These are phyloP conservation scores for Apogon hyalosoma DNA, from an alignment of 2,797 vertebrate species.

Conservation along the genomic window DNA sequence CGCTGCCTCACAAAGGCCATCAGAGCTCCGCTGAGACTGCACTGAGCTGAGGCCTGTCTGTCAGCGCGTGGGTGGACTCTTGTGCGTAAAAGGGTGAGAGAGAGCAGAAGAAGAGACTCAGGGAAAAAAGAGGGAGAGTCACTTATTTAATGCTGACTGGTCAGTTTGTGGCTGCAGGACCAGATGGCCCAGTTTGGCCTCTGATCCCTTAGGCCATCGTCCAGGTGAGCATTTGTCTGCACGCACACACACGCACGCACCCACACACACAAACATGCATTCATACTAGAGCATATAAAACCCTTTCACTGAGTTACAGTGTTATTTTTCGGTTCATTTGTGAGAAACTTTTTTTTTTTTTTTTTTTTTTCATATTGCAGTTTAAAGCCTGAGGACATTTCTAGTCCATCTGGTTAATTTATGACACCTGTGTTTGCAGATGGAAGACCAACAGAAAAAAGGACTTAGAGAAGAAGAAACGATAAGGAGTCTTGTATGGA, in stretches of 20 bases:
- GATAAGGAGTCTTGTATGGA: not conserved
- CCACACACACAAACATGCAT: constrained; percentile 1
- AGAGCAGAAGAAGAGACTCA: not conserved
- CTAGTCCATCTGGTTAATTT: not conserved
- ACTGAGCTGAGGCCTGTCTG: constrained; percentile 58
- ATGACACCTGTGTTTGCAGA: constrained; percentile 1
- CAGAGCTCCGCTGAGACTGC: constrained; percentile 56
- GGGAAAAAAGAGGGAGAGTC: constrained; percentile 11
- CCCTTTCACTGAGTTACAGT: not conserved
- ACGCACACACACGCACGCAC: constrained; percentile 4
- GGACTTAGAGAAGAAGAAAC: not conserved
- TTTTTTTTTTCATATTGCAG: not conserved
- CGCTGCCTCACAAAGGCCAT: constrained; percentile 73
- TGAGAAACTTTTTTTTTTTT: constrained; percentile 19
- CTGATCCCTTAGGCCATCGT: constrained; percentile 56
- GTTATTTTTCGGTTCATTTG: constrained; percentile 7
- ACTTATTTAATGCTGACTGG: constrained; percentile 70
- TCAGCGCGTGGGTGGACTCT: constrained; percentile 58
- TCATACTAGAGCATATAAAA: not conserved
- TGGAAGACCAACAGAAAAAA: constrained; percentile 19
- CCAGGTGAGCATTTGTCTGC: constrained; percentile 50
- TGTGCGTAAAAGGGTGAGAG: constrained; percentile 30
- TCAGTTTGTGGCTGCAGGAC: constrained; percentile 58
- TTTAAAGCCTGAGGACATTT: constrained; percentile 4
- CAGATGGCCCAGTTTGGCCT: constrained; percentile 77